These are phyloP conservation scores for Bucco capensis DNA, from an alignment of 2,113 vertebrate species.

Conservation along the genomic window DNA sequence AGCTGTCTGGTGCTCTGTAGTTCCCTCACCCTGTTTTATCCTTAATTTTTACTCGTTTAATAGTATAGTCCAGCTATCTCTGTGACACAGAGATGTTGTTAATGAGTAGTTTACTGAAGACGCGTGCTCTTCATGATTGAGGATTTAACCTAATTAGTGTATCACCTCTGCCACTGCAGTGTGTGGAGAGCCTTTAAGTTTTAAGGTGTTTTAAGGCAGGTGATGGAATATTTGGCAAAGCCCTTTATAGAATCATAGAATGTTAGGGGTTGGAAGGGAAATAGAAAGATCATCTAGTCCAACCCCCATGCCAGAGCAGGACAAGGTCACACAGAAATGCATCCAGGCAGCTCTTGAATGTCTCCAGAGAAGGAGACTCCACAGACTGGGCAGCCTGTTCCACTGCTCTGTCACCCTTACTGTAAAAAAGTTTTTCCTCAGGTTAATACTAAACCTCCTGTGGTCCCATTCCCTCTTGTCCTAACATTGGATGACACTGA, in stretches of 20 bases:
- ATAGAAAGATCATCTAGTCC: too few species aligned
- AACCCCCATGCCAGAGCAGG: too few species aligned
- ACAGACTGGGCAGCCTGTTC: too few species aligned
- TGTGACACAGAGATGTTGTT: accelerated
- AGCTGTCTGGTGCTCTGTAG: background rate
- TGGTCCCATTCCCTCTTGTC: too few species aligned
- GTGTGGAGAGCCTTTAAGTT: background rate
- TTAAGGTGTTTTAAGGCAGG: background rate
- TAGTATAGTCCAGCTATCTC: background rate
- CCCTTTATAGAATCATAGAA: background rate
- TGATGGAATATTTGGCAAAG: background rate
- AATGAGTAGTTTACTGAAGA: background rate
- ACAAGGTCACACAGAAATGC: too few species aligned
- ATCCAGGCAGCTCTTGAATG: too few species aligned
- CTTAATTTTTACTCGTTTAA: background rate
- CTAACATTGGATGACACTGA: too few species aligned
- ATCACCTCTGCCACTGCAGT: background rate
- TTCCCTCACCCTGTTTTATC: background rate
- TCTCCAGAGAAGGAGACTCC: too few species aligned
- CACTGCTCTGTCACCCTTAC: too few species aligned
- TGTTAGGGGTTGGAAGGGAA: too few species aligned
- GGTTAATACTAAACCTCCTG: too few species aligned
- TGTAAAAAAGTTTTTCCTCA: too few species aligned
- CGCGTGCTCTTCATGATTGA: background rate
- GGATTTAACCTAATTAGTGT: background rate